Percentiles rank a stretch among this genome's conserved stretches.
Conservation (phyloP, 2,797 vertebrate genomes). For the Labeo calbasu region DNA sequence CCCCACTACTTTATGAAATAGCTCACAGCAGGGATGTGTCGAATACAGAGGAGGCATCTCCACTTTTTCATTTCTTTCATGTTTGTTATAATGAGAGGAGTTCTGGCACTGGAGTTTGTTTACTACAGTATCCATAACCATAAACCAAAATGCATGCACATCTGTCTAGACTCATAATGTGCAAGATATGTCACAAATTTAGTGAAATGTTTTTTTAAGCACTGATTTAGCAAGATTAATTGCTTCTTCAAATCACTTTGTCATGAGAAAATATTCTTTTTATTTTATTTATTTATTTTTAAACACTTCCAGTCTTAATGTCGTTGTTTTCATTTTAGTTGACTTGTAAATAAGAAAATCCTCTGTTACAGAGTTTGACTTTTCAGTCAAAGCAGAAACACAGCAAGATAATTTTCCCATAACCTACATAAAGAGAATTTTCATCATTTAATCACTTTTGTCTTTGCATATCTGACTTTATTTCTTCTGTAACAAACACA, state of each 20-base stretch:
- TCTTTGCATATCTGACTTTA: background rate
- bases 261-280: background rate
- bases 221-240: background rate
- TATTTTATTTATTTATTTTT: too few species aligned
- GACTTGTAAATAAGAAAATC: background rate
- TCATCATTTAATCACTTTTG: background rate
- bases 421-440: too few species aligned
- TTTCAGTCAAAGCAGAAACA: conserved; percentile 3
- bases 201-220: background rate
- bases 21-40: background rate
- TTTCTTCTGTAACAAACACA: too few species aligned
- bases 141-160: background rate
- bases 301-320: background rate
- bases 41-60: background rate
- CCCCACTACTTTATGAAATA: background rate
- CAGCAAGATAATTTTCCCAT: background rate
- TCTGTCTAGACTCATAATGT: background rate
- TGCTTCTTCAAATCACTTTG: background rate
- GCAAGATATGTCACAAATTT: background rate
- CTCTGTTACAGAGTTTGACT: background rate
- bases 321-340: background rate
- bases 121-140: background rate
- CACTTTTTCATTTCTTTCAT: background rate
- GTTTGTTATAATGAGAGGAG: background rate
- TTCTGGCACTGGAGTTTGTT: background rate